Evolutionary conservation across 2,113 vertebrate species (phyloP).

Genomic region (Coturnix japonica): DNA sequence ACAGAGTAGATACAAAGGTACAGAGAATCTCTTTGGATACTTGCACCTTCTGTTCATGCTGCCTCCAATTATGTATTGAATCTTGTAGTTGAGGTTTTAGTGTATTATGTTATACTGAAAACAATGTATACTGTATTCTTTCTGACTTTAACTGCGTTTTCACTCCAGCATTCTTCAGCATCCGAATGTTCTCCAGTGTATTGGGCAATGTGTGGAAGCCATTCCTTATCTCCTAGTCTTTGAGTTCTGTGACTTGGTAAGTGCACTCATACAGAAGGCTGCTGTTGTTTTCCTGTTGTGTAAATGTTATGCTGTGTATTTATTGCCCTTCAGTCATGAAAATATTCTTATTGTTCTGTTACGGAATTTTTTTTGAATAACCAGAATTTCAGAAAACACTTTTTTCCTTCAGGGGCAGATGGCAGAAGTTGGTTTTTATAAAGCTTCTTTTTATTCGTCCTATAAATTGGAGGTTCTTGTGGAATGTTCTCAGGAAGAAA

Average conservation of each 20-base stretch:
- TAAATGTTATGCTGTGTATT: neutral
- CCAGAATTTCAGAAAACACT: neutral
- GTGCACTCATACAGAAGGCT: slow-evolving; percentile 14
- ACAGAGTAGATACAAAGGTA: neutral
- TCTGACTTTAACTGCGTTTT: neutral
- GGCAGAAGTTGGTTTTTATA: neutral
- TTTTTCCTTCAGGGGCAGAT: neutral
- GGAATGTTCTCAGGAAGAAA: neutral
- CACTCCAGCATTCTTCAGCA: slow-evolving; percentile 83
- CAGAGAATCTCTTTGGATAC: neutral
- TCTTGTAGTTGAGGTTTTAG: neutral
- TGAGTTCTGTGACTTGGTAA: slow-evolving; percentile 97
- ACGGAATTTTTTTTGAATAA: neutral
- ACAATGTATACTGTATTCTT: neutral
- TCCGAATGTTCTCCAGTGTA: slow-evolving; percentile 93
- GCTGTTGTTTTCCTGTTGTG: neutral
- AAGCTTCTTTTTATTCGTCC: neutral
- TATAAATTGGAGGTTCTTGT: neutral
- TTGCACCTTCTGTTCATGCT: neutral
- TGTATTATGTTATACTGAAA: neutral
- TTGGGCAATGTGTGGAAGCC: slow-evolving; percentile 94
- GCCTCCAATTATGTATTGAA: neutral
- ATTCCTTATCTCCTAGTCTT: slow-evolving; percentile 95
- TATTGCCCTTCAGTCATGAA: neutral
- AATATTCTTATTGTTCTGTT: neutral